Percentiles rank a stretch among this genome's conserved stretches.
Evolutionary conservation across 1,140 invertebrate genomes (phyloP).

Genomic region (Lutraria rhynchaena): DNA sequence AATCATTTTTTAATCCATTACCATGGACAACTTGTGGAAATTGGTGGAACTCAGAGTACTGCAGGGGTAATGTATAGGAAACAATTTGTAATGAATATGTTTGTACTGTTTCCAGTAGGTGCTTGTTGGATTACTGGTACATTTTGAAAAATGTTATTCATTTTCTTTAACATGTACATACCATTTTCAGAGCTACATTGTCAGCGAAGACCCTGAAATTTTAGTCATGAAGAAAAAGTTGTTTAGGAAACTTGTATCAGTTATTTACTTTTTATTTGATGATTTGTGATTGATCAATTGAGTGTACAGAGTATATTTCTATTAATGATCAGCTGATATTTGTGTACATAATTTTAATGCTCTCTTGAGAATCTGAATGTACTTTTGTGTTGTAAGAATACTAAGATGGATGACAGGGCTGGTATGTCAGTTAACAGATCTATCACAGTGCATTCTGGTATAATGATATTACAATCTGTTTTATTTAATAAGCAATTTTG

Average conservation of each 20-base stretch:
- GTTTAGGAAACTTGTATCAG: background rate
- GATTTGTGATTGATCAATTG: background rate
- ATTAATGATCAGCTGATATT: too few species aligned
- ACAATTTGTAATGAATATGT: background rate
- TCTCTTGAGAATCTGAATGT: too few species aligned
- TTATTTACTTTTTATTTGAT: background rate
- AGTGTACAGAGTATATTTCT: too few species aligned
- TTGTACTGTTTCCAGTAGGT: background rate
- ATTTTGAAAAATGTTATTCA: background rate
- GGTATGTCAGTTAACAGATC: too few species aligned
- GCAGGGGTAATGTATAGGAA: constrained; percentile 87
- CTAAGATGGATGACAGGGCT: too few species aligned
- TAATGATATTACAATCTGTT: too few species aligned
- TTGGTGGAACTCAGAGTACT: constrained; percentile 91
- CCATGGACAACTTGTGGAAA: constrained; percentile 97
- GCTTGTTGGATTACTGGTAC: background rate
- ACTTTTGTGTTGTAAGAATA: too few species aligned
- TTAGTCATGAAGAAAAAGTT: too few species aligned
- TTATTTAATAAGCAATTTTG: too few species aligned
- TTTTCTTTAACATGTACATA: background rate
- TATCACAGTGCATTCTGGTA: too few species aligned
- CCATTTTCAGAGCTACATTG: background rate
- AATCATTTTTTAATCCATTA: constrained; percentile 84
- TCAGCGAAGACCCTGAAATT: background rate
- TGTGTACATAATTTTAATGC: too few species aligned